Conservation (phyloP, 2,113 vertebrate genomes). For the Tetrax tetrax region DNA sequence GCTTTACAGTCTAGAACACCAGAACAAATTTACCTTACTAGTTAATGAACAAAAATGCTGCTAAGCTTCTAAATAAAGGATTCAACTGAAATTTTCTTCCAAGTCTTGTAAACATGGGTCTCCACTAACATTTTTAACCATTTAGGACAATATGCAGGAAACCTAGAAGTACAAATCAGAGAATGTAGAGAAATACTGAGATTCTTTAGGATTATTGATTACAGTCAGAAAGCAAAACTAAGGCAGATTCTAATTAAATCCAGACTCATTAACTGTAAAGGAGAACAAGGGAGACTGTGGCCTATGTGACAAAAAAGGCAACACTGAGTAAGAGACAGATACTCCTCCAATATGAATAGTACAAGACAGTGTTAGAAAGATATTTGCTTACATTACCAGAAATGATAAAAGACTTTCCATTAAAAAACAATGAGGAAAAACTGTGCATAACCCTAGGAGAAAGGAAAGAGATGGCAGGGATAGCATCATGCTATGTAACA, state of each 20-base stretch:
- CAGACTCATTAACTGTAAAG: not conserved
- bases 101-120: not conserved
- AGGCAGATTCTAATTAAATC: not conserved
- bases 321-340: not conserved
- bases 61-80: not conserved
- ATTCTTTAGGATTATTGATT: not conserved
- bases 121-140: not conserved
- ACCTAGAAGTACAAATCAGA: not conserved
- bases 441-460: conserved; percentile 70
- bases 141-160: not conserved
- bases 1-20: not conserved
- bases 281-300: not conserved
- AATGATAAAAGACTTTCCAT: conserved; percentile 72
- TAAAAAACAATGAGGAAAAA: conserved; percentile 72
- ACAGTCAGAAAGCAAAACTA: not conserved
- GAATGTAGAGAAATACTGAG: not conserved
- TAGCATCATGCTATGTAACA: conserved; percentile 70
- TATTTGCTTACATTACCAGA: conserved; percentile 59
- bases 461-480: conserved; percentile 69
- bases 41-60: not conserved
- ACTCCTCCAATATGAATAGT: conserved; percentile 20
- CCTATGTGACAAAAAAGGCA: not conserved
- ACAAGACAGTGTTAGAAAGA: conserved; percentile 36
- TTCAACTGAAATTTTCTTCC: not conserved
- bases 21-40: not conserved